Evolutionary conservation across 2,888 invertebrate genomes (phyloP).

Genomic region (Odontothrips loti): DNA sequence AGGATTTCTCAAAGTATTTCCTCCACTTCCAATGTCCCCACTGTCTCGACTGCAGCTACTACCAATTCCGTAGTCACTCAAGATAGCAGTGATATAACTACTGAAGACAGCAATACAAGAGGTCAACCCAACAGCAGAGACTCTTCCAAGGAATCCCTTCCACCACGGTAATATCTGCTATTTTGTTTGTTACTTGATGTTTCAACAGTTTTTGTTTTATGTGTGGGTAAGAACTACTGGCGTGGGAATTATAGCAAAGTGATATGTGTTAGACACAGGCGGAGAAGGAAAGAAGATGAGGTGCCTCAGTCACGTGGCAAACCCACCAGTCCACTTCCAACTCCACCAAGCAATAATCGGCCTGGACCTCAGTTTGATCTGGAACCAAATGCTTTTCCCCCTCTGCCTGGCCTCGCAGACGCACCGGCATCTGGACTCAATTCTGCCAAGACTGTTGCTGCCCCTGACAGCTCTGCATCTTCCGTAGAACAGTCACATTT

Average conservation of each 20-base stretch:
- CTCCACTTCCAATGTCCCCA: neutral
- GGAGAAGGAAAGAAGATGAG: slow-evolving; percentile 49
- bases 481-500: slow-evolving; percentile 35
- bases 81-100: neutral
- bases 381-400: slow-evolving; percentile 74
- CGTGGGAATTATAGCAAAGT: neutral
- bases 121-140: slow-evolving; percentile 27
- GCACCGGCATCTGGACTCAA: slow-evolving; percentile 34
- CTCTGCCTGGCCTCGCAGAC: slow-evolving; percentile 58
- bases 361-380: slow-evolving; percentile 67
- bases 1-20: slow-evolving; percentile 17
- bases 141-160: slow-evolving; percentile 12
- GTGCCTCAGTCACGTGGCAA: slow-evolving; percentile 34
- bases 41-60: slow-evolving; percentile 21
- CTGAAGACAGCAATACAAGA: neutral
- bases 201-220: neutral
- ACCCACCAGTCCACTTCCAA: slow-evolving; percentile 34
- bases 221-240: neutral
- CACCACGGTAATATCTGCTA: slow-evolving; percentile 23
- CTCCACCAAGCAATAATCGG: slow-evolving; percentile 43
- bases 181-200: neutral
- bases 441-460: slow-evolving; percentile 34
- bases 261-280: slow-evolving; percentile 43
- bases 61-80: neutral
- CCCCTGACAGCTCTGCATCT: slow-evolving; percentile 29